phyloP scores from a whole-genome alignment of 2,113 vertebrate species.

The Ciconia maguari region DNA sequence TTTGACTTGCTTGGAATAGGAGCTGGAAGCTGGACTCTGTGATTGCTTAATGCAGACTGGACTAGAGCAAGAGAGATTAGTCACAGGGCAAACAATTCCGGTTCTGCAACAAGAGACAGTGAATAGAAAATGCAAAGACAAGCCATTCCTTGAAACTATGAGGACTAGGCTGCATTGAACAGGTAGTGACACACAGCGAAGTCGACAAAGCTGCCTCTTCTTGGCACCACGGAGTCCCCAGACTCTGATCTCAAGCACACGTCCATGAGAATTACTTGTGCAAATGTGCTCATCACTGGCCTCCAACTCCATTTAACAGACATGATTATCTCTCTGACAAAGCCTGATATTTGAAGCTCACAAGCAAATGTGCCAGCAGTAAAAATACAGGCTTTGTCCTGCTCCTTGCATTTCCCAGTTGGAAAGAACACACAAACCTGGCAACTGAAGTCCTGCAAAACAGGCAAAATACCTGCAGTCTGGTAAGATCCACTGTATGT shows the following conservation, averaged over 20 bases:
- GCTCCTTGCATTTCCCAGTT: neutral
- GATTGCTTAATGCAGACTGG: neutral
- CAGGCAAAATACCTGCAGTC: neutral
- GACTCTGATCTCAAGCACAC: accelerated
- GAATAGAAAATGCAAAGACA: neutral
- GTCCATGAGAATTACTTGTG: neutral
- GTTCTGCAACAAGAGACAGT: neutral
- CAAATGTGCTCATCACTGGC: neutral
- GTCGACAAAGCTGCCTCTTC: neutral
- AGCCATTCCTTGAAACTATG: neutral
- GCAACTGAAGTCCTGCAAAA: neutral
- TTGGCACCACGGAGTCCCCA: neutral
- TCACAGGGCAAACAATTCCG: neutral
- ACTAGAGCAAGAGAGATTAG: neutral
- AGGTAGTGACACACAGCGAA: neutral
- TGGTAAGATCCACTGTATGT: neutral
- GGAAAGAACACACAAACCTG: neutral
- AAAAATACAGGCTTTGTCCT: neutral
- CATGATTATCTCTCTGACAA: neutral
- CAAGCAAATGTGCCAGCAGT: neutral
- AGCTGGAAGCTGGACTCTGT: neutral
- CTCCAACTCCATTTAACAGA: neutral
- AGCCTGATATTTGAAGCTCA: neutral
- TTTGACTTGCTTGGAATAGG: neutral
- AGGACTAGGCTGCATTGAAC: neutral